Evolutionary conservation across 2,797 vertebrate genomes (phyloP), one percentile per base, ranked within the genome.

Genomic region (Moxostoma hubbsi): DNA sequence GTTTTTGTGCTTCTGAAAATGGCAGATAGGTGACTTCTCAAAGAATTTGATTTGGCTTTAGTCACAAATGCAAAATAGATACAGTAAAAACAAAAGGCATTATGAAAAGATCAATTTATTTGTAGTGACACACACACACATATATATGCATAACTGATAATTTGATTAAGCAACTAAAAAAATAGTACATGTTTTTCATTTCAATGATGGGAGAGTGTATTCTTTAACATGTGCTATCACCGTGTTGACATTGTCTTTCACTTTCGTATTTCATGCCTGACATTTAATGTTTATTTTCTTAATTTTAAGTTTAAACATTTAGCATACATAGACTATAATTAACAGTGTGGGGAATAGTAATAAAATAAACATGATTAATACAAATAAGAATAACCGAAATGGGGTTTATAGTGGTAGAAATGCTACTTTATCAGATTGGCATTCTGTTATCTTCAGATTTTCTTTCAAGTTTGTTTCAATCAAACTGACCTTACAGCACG

Each of bases 301-400:
- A 45, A 16, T 47, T 36, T 59, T 15, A 58, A 67, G 6, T 58
- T 64, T 59, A 15, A 66, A 66, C 50, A 13, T 18, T 11, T 16
- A 75, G 15, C 16, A 46, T 68, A 81, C 75, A 73, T 55, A 63
- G 9, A 64, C 45, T 11, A 75, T 18, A 81, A 15, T 64, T 13
- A 50, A 62, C 54, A 77, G 15, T 64, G 16, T 79, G 16, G 24
- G 50, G 61, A 57, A 73, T 45, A 15, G 7, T n/a, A 61, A 69
- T 62, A 75, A 62, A 67, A 53, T 71, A 53, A 47, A 64, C 46
- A 73, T 10, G 47, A 80, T 68, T 55, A 47, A 74, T 80, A 74
- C 50, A 74, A 61, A 24, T 24, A 69, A 51, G 49, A 46, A 59
- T 68, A 80, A 67, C 5, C 18, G 7, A 36, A 53, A 69, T n/a